A percentile compares a stretch with the other conserved stretches of the same genome.
Evolutionary conservation across 1,140 invertebrate genomes (phyloP).

Genomic region (Pomacea maculata): DNA sequence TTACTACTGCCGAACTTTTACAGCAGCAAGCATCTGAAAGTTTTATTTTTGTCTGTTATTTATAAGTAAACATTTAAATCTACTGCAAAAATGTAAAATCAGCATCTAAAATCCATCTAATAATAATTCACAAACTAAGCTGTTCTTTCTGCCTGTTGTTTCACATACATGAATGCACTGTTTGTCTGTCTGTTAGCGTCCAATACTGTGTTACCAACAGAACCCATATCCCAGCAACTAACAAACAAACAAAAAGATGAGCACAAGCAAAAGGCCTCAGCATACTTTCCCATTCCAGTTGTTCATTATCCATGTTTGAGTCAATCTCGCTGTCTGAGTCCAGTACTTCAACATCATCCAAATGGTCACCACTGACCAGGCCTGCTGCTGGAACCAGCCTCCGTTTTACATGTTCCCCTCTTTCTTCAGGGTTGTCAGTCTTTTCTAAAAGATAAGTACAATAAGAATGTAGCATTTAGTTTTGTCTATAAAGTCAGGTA

Average conservation of each 20-base stretch:
- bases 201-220: background rate
- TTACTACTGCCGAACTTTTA: too few species aligned
- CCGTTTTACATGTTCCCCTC: background rate
- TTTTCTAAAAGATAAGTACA: background rate
- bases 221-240: background rate
- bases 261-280: background rate
- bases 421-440: background rate
- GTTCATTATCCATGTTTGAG: slow-evolving; percentile 22
- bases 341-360: slow-evolving; percentile 13
- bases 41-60: too few species aligned
- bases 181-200: too few species aligned
- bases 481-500: too few species aligned
- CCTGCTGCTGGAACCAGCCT: slow-evolving; percentile 6
- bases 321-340: slow-evolving; percentile 14
- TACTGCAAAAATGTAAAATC: too few species aligned
- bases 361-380: background rate
- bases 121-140: too few species aligned
- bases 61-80: too few species aligned
- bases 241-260: background rate
- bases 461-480: background rate
- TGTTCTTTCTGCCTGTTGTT: too few species aligned
- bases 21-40: too few species aligned
- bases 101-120: too few species aligned
- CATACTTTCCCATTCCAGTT: slow-evolving; percentile 25
- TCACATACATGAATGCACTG: too few species aligned